Evolutionary conservation across 2,888 invertebrate species (phyloP).

Genomic region (Automeris io): DNA sequence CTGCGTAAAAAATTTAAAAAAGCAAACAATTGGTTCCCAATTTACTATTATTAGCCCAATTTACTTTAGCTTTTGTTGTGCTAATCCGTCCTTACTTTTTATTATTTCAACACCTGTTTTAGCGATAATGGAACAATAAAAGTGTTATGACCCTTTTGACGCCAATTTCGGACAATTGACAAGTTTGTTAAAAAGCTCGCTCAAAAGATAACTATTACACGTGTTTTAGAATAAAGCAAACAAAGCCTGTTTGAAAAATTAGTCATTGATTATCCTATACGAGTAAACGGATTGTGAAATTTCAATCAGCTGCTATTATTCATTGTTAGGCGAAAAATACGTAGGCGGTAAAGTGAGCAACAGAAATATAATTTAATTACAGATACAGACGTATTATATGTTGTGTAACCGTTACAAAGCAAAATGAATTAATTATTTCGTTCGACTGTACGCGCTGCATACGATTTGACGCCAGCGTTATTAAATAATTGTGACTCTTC

Average conservation of each 20-base stretch:
- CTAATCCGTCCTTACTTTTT: background rate
- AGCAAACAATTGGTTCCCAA: conserved; percentile 4
- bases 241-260: conserved; percentile 4
- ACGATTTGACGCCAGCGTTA: background rate
- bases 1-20: background rate
- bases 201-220: conserved; percentile 8
- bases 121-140: background rate
- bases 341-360: conserved; percentile 37
- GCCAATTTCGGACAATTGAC: conserved; percentile 1
- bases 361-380: conserved; percentile 42
- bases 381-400: conserved; percentile 34
- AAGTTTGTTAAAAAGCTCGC: background rate
- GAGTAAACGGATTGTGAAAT: conserved; percentile 26
- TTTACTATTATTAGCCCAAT: conserved; percentile 2
- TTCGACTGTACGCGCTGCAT: conserved; percentile 10
- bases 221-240: conserved; percentile 17
- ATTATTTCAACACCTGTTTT: background rate
- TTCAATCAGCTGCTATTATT: conserved; percentile 31
- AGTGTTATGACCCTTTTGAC: background rate
- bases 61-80: conserved; percentile 1
- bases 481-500: background rate
- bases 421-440: conserved; percentile 7
- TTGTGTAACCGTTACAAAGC: conserved; percentile 16
- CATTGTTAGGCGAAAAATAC: conserved; percentile 27
- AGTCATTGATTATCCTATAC: conserved; percentile 24